Base-by-base conservation (phyloP, 2,797 vertebrate species). In the Phataginus tricuspis region DNA sequence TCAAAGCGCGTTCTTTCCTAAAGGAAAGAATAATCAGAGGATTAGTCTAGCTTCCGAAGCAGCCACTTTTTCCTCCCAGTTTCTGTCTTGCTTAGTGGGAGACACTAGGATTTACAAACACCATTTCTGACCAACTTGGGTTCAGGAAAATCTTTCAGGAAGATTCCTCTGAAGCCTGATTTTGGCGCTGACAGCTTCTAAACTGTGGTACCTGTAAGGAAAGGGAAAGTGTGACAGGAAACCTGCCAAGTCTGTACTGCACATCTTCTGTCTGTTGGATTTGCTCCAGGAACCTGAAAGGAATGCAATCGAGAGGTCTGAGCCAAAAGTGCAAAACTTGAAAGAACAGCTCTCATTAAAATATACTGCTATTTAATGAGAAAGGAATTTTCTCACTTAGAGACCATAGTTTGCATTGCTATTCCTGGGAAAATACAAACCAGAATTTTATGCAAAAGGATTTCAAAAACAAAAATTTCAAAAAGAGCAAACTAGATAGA, bases 1-100 rank as follows among this genome's bases (percentile, higher is more conserved):
- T 99, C 99, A 98, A 99, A 99, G 97, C 99, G 99, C 27, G 99
- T 98, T 98, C 99, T 99, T 98, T 99, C 99, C 99, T 99, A 98
- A 75, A 97, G 97, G 90, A 96, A 97, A 98, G 96, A 98, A 98
- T 95, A 98, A 93, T 69, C 64, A 95, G 75, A 97, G 87, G 45
- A 69, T 96, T 92, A 97, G 27, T 85, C 66, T 39, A 74, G 75
- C 64, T 90, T 90, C 80, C 82, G 59, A 71, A 90, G 57, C 75
- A 94, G 91, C 37, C 39, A 49, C 55, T 69, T 87, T 74, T 82
- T 29, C 49, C 79, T 96, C 77, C 66, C 9, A 63, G 1, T 57
- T 92, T 80, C 53, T 90, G 2, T 87, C 64, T 91, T 77, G 42
- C 39, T 85, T 78, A 49, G 29, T 71, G 51, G 88, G 61, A 57